Conservation (phyloP, 2,113 vertebrate species). For the Xenus cinereus region DNA sequence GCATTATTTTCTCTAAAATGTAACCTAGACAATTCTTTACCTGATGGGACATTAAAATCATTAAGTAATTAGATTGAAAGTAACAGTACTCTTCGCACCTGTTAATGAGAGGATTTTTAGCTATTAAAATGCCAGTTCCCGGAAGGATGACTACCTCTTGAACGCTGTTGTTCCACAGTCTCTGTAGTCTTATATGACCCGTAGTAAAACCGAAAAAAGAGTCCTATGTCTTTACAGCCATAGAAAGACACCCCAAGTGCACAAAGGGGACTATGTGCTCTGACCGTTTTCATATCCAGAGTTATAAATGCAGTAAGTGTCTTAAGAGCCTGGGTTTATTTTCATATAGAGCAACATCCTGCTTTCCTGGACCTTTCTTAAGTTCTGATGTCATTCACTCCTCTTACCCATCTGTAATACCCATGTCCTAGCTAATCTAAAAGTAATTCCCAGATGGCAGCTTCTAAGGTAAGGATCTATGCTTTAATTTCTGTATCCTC, state of each 20-base stretch:
- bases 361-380: neutral
- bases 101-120: neutral
- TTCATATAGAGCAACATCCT: neutral
- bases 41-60: neutral
- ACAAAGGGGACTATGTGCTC: neutral
- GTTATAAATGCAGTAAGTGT: neutral
- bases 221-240: neutral
- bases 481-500: neutral
- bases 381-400: fast-evolving
- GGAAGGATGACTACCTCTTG: neutral
- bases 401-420: neutral
- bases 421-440: neutral
- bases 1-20: neutral
- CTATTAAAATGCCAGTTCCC: neutral
- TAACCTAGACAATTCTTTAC: neutral
- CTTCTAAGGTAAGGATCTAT: neutral
- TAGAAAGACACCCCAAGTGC: neutral
- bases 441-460: neutral
- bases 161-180: neutral
- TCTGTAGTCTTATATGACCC: neutral
- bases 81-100: neutral
- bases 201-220: neutral
- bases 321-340: neutral
- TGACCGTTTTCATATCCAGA: neutral
- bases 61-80: neutral